These are phyloP conservation scores for Phymanthus crucifer DNA, from an alignment of 92 coral and sea anemone species.

Conservation along the genomic window DNA sequence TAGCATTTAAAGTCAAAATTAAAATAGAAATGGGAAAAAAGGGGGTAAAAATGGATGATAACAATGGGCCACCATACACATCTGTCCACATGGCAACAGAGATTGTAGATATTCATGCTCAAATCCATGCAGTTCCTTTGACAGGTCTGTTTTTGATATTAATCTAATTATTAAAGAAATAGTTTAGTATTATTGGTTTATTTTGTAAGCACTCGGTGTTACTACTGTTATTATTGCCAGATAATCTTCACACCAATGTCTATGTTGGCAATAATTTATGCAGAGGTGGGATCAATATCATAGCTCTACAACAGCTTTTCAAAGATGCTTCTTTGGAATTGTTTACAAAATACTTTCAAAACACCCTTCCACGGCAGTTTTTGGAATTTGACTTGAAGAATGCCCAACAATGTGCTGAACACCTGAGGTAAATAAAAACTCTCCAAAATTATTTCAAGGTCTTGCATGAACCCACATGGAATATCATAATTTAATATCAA, in stretches of 20 bases:
- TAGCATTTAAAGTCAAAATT: too few relatives aligned
- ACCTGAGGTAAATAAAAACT: neutral
- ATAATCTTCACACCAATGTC: too few relatives aligned
- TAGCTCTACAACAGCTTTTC: constrained; percentile 5
- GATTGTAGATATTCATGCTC: constrained; percentile 20
- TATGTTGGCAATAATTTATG: neutral
- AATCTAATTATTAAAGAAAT: too few relatives aligned
- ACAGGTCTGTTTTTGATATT: too few relatives aligned
- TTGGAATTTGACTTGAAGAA: neutral
- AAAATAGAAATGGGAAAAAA: too few relatives aligned
- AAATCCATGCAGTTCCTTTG: constrained; percentile 20
- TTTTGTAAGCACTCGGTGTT: too few relatives aligned
- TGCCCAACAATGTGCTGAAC: constrained; percentile 6
- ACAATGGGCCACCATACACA: constrained; percentile 27
- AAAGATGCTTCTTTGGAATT: neutral
- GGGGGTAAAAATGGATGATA: too few relatives aligned
- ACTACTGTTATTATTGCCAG: too few relatives aligned
- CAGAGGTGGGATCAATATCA: neutral
- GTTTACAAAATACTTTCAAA: neutral
- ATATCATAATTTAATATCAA: too few relatives aligned
- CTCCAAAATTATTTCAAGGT: neutral
- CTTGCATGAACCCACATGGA: too few relatives aligned
- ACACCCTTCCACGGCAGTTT: constrained; percentile 2
- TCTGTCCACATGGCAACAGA: constrained; percentile 58
- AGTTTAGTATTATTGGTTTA: too few relatives aligned